phyloP scores from a whole-genome alignment of 2,797 vertebrate species.

The Pangasius krempfi region DNA sequence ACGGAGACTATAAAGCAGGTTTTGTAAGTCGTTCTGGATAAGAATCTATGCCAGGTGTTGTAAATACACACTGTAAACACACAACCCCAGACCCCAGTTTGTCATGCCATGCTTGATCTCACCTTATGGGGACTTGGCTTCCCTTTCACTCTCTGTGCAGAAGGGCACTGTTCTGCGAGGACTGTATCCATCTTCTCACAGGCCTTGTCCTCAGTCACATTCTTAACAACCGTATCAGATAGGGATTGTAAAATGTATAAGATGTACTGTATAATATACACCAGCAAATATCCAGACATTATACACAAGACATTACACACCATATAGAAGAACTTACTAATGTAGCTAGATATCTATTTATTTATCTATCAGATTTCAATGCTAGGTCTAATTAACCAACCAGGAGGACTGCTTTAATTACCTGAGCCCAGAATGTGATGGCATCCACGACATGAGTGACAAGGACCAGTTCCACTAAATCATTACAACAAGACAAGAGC shows the following conservation, averaged over 20 bases:
- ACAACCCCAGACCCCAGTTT: not conserved
- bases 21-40: not conserved
- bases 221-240: conserved; percentile 33
- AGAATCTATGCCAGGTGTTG: not conserved
- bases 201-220: conserved; percentile 52
- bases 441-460: conserved; percentile 79
- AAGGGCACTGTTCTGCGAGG: conserved; percentile 55
- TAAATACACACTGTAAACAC: not conserved
- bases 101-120: not conserved
- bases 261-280: not conserved
- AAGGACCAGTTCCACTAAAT: conserved; percentile 75
- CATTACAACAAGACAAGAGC: not conserved
- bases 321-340: not conserved
- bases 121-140: conserved; percentile 57
- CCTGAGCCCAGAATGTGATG: conserved; percentile 84
- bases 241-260: not conserved
- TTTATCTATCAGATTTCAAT: not conserved
- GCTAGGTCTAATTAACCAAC: not conserved
- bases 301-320: not conserved
- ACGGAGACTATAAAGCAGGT: too few relatives aligned
- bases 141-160: conserved; percentile 47
- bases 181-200: conserved; percentile 49
- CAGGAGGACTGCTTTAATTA: conserved; percentile 53
- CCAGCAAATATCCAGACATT: not conserved
- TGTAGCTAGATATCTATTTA: not conserved